A percentile compares a stretch with the other conserved stretches of the same genome.
These are phyloP conservation scores for Decapterus maruadsi DNA, from an alignment of 2,797 vertebrate species.

Conservation along the genomic window DNA sequence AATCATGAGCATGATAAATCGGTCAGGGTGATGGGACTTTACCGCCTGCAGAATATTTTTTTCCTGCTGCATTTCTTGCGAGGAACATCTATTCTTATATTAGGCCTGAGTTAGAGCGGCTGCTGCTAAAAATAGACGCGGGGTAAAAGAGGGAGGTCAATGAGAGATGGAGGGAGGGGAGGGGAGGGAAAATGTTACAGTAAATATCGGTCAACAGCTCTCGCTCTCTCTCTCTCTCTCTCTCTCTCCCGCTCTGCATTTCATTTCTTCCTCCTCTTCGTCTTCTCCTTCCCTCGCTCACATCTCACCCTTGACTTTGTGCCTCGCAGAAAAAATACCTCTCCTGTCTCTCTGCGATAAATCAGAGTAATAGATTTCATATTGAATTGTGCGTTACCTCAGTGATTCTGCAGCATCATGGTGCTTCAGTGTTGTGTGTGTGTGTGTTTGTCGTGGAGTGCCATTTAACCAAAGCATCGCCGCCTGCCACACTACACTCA, in stretches of 20 bases:
- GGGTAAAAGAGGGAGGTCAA: slow-evolving; percentile 76
- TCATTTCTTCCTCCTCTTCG: no score
- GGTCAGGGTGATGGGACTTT: slow-evolving; percentile 28
- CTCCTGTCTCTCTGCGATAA: neutral
- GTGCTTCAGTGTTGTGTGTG: slow-evolving; percentile 11
- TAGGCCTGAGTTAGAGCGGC: slow-evolving; percentile 59
- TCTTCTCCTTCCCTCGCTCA: slow-evolving; percentile 5
- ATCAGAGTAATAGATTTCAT: neutral
- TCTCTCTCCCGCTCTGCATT: neutral
- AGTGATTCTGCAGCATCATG: neutral
- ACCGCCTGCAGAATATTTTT: slow-evolving; percentile 51
- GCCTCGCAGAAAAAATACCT: neutral
- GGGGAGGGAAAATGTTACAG: slow-evolving; percentile 69
- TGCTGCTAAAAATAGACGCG: slow-evolving; percentile 82
- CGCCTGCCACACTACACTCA: slow-evolving; percentile 33
- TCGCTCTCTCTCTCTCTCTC: slow-evolving; percentile 12
- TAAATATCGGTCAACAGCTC: slow-evolving; percentile 82
- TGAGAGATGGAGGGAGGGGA: slow-evolving; percentile 53
- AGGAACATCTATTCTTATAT: slow-evolving; percentile 70
- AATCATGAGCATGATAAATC: slow-evolving; percentile 10
- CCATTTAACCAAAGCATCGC: slow-evolving; percentile 40
- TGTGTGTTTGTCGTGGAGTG: slow-evolving; percentile 34
- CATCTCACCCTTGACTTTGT: slow-evolving; percentile 29
- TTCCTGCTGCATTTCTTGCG: slow-evolving; percentile 50
- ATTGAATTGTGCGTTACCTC: neutral